Conservation (phyloP, 1,140 invertebrate species). For the Coelopa frigida region DNA sequence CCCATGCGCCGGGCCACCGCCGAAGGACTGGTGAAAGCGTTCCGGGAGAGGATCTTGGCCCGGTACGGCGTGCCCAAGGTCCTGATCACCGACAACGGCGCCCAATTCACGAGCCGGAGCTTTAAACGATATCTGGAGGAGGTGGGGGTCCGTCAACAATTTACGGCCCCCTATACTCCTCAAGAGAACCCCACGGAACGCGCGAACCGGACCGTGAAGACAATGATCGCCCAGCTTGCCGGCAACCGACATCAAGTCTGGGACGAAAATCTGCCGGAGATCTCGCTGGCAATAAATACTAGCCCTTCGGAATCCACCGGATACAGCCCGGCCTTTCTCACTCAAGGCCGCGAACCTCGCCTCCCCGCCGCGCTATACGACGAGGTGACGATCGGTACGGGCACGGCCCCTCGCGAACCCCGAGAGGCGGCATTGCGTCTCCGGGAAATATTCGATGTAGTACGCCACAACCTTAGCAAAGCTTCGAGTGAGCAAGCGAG, state of each 20-base stretch:
- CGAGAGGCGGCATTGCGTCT: no score
- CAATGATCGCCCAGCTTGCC: not conserved
- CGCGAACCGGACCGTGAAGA: not conserved
- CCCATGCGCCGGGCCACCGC: not conserved
- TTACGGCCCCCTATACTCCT: not conserved
- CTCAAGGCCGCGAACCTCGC: no score
- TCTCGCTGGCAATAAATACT: not conserved
- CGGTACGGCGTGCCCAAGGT: not conserved
- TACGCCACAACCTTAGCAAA: no score
- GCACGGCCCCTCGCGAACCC: no score
- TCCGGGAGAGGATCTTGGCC: not conserved
- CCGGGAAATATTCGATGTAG: no score
- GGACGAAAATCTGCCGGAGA: not conserved
- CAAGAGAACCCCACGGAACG: slow-evolving; percentile 1
- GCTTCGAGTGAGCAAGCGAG: no score
- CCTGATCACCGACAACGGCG: not conserved
- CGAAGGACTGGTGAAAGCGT: not conserved
- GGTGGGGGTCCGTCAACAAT: not conserved
- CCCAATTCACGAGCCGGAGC: not conserved
- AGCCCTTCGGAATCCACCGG: not conserved
- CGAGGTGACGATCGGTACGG: no score
- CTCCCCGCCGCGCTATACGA: no score
- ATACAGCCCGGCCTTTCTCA: no score
- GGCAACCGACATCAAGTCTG: not conserved
- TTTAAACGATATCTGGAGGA: no score